Percentiles rank a stretch among this genome's conserved stretches.
Conservation (phyloP, 2,888 invertebrate species). For the Temnothorax rugatulus region DNA sequence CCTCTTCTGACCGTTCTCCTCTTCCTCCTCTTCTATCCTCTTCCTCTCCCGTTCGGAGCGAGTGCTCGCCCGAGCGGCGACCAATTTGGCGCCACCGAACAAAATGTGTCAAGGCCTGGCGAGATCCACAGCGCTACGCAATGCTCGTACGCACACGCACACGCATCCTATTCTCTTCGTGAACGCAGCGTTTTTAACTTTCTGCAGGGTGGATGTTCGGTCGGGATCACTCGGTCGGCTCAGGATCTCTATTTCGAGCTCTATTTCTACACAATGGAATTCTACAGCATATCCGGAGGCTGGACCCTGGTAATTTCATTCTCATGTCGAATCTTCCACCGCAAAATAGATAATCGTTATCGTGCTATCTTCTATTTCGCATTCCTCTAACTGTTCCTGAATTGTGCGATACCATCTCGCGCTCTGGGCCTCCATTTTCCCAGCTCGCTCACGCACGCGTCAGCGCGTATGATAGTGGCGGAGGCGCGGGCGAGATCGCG, state of each 20-base stretch:
- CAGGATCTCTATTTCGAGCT: slow-evolving; percentile 16
- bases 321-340: background rate
- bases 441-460: slow-evolving; percentile 12
- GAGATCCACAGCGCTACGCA: slow-evolving; percentile 57
- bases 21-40: slow-evolving; percentile 70
- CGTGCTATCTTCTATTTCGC: background rate
- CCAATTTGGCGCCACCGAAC: slow-evolving; percentile 83
- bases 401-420: background rate
- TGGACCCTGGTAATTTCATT: background rate
- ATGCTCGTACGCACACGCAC: slow-evolving; percentile 18
- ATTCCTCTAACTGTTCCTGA: background rate
- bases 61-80: slow-evolving; percentile 74
- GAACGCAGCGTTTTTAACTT: slow-evolving; percentile 18
- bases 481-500: slow-evolving; percentile 19
- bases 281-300: background rate
- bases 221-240: background rate
- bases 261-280: slow-evolving; percentile 27
- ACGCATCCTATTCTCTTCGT: slow-evolving; percentile 10
- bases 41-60: slow-evolving; percentile 59
- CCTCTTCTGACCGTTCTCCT: slow-evolving; percentile 34
- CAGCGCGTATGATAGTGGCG: slow-evolving; percentile 16
- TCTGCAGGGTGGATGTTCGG: slow-evolving; percentile 25
- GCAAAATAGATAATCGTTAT: slow-evolving; percentile 31
- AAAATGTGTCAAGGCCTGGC: slow-evolving; percentile 84
- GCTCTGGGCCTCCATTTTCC: slow-evolving; percentile 17